Conservation (phyloP, 2,888 invertebrate species). For the Girardia tigrina region DNA sequence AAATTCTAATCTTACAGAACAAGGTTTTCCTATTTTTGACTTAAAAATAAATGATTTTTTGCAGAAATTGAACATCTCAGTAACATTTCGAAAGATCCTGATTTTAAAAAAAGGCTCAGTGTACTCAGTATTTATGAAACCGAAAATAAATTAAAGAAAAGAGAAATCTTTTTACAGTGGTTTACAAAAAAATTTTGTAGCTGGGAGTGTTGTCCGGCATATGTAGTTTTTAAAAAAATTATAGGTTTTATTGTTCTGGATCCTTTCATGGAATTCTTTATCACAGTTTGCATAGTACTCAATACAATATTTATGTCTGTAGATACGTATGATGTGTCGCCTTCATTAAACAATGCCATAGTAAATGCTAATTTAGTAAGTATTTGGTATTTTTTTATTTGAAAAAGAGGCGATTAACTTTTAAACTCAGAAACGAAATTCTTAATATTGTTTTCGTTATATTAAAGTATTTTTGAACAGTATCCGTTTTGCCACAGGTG, state of each 20-base stretch:
- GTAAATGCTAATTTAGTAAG: constrained; percentile 87
- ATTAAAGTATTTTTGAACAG: no score
- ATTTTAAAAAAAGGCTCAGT: not conserved
- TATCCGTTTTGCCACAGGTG: no score
- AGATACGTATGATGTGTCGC: constrained; percentile 84
- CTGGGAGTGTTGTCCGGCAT: constrained; percentile 87
- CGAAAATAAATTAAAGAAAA: constrained; percentile 10
- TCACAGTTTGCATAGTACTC: constrained; percentile 89
- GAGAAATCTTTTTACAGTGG: not conserved
- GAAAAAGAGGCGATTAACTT: no score
- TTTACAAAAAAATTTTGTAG: not conserved
- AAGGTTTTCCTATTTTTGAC: not conserved
- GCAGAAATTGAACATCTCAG: not conserved
- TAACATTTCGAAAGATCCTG: not conserved
- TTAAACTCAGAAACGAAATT: no score
- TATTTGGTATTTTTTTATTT: not conserved
- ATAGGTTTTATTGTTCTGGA: constrained; percentile 82
- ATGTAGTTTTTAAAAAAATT: constrained; percentile 71
- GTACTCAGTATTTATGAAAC: not conserved
- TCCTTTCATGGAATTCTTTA: constrained; percentile 91
- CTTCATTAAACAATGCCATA: constrained; percentile 67
- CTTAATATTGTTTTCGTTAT: no score
- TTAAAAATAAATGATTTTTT: no score
- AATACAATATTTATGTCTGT: constrained; percentile 94
- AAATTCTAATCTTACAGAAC: not conserved